Evolutionary conservation across 2,113 vertebrate genomes (phyloP), one percentile per base, ranked within the genome.

Genomic region (Pseudopodoces humilis): DNA sequence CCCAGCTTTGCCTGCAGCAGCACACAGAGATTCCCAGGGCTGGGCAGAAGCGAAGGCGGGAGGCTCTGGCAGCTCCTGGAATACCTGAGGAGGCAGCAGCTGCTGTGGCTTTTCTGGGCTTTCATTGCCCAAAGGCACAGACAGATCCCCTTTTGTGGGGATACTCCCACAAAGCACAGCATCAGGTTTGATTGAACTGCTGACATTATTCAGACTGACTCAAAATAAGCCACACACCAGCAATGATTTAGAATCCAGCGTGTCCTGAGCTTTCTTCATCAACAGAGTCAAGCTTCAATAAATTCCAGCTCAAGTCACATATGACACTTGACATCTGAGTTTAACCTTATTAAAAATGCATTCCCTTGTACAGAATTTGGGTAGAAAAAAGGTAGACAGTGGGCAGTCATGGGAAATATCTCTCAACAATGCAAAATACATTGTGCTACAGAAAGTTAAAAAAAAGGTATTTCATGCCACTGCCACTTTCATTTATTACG

Each of bases 401-500:
- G 37, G 31, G 22, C 56, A 37, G 33, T 78, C 41, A 56, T 8
- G 14, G 64, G 25, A 75, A 91, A 24, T 33, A 76, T 59, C 31
- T 62, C 28, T 14, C 31, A 53, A 87, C 58, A 70, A 56, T 41
- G 43, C 30, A 46, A 62, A 50, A 69, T 20, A 70, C 18, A 58
- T 0, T 10, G 10, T 46, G 53, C 60, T 72, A 62, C 31, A 55
- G 8, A 41, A 84, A 67, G 19, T 46, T n/a, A 18, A 49, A 47
- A 37, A n/a, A 69, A 77, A 82, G 31, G 7, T 70, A 65, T 20
- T 86, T 83, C 64, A 88, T 15, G 6, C 62, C 50, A 53, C 24
- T 58, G 65, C 35, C 91, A 74, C 65, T 96, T 97, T 97, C 39
- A 93, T 94, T 96, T 90, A 92, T 89, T 94, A 94, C 31, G 58